Evolutionary conservation across 35 echinoderm and acorn worm species (phyloP).

Genomic region (Eucidaris tribuloides): DNA sequence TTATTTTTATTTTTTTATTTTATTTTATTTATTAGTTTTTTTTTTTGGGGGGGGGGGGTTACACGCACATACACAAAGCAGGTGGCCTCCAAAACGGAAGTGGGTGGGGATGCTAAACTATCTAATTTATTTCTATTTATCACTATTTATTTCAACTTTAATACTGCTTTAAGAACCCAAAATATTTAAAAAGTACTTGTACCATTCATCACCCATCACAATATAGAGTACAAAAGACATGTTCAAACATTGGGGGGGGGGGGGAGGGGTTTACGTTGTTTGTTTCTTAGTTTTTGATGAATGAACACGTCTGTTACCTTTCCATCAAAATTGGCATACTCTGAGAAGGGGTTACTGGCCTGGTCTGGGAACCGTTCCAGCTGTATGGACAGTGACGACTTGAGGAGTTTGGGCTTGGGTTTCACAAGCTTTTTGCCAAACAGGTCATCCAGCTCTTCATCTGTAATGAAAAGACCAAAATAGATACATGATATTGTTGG

Average conservation of each 20-base stretch:
- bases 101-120: no score
- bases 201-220: no score
- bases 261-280: neutral
- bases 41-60: no score
- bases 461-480: constrained; percentile 28
- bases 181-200: no score
- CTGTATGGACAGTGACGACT: constrained; percentile 50
- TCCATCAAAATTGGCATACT: constrained; percentile 97
- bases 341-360: constrained; percentile 86
- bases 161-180: no score
- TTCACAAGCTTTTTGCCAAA: constrained; percentile 72
- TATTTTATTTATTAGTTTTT: no score
- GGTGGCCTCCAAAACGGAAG: no score
- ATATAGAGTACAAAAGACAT: neutral
- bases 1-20: no score
- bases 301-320: constrained; percentile 46
- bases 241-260: neutral
- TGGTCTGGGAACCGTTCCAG: constrained; percentile 76
- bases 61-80: no score
- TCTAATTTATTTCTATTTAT: no score
- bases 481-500: no score
- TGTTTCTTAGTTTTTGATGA: neutral
- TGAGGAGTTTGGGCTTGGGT: neutral
- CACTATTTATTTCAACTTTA: no score
- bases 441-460: constrained; percentile 73